Evolutionary conservation across 2,797 vertebrate species (phyloP).

Genomic region (Microtus agrestis): DNA sequence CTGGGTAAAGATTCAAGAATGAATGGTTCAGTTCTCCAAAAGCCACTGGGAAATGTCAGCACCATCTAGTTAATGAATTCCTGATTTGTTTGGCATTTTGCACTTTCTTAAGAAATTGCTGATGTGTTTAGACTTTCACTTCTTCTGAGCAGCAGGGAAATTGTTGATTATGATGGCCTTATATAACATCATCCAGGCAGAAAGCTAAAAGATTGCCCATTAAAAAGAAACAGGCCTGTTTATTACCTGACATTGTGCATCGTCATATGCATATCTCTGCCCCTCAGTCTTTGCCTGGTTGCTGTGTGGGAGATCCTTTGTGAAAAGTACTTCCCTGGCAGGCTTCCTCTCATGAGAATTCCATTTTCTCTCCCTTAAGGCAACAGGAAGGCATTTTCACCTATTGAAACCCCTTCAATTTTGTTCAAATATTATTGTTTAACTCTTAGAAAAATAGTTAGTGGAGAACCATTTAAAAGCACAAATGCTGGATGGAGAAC

Average conservation of each 20-base stretch:
- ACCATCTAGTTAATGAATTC: constrained; percentile 77
- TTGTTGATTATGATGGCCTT: constrained; percentile 82
- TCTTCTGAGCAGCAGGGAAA: constrained; percentile 81
- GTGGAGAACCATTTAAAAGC: constrained; percentile 68
- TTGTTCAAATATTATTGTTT: constrained; percentile 76
- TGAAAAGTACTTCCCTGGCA: constrained; percentile 76
- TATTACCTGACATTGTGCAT: constrained; percentile 74
- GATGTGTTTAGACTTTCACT: constrained; percentile 80
- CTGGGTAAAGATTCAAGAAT: constrained; percentile 71
- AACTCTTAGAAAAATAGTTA: constrained; percentile 76
- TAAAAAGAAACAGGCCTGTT: constrained; percentile 81
- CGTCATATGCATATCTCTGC: constrained; percentile 75
- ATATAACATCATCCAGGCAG: constrained; percentile 84
- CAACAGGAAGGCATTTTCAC: constrained; percentile 64
- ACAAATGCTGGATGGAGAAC: constrained; percentile 73
- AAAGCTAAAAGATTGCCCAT: constrained; percentile 83
- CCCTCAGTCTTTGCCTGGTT: constrained; percentile 75
- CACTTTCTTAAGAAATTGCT: constrained; percentile 82
- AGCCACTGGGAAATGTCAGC: constrained; percentile 77
- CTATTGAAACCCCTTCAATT: constrained; percentile 75
- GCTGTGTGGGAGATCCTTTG: constrained; percentile 74
- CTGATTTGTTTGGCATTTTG: constrained; percentile 82
- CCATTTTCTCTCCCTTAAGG: constrained; percentile 75
- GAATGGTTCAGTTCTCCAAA: constrained; percentile 70
- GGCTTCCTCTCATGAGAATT: constrained; percentile 66